Evolutionary conservation across 2,797 vertebrate species (phyloP).

Genomic region (Morelia viridis): DNA sequence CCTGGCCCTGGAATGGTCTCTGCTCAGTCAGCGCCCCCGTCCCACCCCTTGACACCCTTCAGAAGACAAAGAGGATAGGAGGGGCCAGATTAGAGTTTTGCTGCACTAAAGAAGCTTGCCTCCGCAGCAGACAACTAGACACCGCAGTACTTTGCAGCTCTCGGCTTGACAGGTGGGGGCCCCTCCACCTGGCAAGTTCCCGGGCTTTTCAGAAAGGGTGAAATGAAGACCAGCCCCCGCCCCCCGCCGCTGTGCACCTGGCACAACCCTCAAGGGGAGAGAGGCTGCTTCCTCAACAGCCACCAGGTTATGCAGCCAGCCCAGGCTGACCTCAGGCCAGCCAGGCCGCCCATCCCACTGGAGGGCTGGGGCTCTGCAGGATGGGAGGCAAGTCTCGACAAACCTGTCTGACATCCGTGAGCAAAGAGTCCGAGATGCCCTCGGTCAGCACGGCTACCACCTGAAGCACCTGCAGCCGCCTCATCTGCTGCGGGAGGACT

Average conservation of each 20-base stretch:
- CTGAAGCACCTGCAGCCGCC: constrained; percentile 82
- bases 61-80: neutral
- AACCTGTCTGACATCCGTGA: constrained; percentile 87
- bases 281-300: neutral
- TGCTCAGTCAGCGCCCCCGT: neutral
- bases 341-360: neutral
- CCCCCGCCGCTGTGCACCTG: neutral
- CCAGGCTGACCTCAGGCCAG: neutral
- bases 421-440: constrained; percentile 79
- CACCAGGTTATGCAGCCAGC: neutral
- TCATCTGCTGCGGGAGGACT: constrained; percentile 53
- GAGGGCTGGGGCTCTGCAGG: neutral
- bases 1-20: neutral
- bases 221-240: neutral
- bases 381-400: constrained; percentile 5
- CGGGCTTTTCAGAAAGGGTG: neutral
- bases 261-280: rapidly evolving
- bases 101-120: neutral
- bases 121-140: neutral
- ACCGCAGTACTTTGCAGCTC: neutral
- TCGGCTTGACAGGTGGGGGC: neutral
- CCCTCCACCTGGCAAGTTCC: constrained; percentile 9
- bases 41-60: neutral
- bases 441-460: constrained; percentile 85
- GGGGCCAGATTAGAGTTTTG: neutral